These are phyloP conservation scores for Scopus umbretta DNA, from an alignment of 2,113 vertebrate genomes.

Conservation along the genomic window DNA sequence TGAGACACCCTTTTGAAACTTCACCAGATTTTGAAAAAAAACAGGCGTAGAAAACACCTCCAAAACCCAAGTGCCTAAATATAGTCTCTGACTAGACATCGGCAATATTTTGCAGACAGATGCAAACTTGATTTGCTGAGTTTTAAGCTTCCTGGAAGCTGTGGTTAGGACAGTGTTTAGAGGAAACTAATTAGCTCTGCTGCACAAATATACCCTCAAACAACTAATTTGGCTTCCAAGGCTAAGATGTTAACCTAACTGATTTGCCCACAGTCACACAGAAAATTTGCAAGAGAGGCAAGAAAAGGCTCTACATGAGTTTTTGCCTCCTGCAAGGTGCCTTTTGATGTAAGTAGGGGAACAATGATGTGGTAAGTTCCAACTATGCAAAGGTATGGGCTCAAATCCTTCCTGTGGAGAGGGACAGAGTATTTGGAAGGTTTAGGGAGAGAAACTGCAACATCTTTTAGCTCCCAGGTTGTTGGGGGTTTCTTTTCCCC, in stretches of 20 bases:
- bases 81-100: not conserved
- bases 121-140: not conserved
- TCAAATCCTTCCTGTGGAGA: not conserved
- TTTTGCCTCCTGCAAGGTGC: not conserved
- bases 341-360: not conserved
- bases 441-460: not conserved
- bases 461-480: not conserved
- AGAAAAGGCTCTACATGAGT: not conserved
- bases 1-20: not conserved
- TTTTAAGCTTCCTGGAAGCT: constrained; percentile 7
- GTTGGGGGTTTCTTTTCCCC: not conserved
- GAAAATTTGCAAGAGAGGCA: not conserved
- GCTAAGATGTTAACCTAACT: not conserved
- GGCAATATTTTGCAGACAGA: not conserved
- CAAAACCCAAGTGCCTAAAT: not conserved
- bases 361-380: not conserved
- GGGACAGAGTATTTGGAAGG: not conserved
- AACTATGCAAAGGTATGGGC: not conserved
- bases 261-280: not conserved
- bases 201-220: not conserved
- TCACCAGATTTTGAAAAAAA: not conserved
- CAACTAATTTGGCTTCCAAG: not conserved
- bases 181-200: not conserved
- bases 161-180: constrained; percentile 13
- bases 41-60: not conserved